Evolutionary conservation across 2,797 vertebrate species (phyloP).

Genomic region (Chrysocyon brachyurus): DNA sequence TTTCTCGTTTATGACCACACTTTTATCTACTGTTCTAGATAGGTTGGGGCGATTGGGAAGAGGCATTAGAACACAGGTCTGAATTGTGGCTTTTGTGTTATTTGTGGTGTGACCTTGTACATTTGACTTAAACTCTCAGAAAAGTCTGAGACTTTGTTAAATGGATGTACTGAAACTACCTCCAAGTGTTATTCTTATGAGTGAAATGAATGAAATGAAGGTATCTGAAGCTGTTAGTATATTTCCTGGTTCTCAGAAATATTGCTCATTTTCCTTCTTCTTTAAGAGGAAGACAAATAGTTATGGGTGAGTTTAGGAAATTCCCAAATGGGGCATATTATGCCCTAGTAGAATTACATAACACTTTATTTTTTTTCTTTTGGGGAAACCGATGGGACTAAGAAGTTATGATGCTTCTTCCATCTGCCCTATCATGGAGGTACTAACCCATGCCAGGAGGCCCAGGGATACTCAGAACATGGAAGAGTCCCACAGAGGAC

Average conservation of each 20-base stretch:
- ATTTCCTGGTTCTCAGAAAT: not conserved
- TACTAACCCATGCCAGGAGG: not conserved
- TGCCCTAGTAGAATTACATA: not conserved
- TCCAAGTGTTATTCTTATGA: not conserved
- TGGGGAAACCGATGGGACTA: not conserved
- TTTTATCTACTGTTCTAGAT: not conserved
- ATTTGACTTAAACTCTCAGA: not conserved
- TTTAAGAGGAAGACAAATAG: not conserved
- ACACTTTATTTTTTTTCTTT: not conserved
- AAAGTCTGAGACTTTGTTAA: constrained; percentile 17
- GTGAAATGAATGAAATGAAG: not conserved
- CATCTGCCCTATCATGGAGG: not conserved
- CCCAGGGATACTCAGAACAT: not conserved
- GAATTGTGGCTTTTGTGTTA: not conserved
- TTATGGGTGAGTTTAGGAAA: not conserved
- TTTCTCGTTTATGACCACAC: not conserved
- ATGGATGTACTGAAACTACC: not conserved
- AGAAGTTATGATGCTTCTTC: not conserved
- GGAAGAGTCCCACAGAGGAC: not conserved
- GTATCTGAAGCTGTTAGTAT: not conserved
- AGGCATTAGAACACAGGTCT: not conserved
- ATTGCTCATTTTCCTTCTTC: not conserved
- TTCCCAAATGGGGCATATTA: not conserved
- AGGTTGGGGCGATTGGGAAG: not conserved
- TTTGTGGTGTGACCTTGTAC: not conserved